Evolutionary conservation across 1,140 invertebrate species (phyloP).

Genomic region (Cylas formicarius): DNA sequence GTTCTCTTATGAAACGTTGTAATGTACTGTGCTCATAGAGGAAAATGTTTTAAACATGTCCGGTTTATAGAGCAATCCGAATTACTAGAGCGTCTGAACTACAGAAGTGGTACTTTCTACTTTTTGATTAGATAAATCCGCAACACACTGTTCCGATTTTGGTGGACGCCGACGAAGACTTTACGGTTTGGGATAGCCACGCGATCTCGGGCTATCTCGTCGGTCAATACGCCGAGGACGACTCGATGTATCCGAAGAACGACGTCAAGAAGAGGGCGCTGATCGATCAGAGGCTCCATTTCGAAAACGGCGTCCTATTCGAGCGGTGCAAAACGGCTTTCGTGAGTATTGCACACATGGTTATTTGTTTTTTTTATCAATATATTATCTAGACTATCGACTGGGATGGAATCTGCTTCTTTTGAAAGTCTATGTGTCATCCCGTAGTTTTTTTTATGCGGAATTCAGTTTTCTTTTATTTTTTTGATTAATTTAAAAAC

Average conservation of each 20-base stretch:
- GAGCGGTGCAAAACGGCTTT: conserved; percentile 18
- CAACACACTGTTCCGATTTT: conserved; percentile 63
- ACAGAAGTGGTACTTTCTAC: too few species aligned
- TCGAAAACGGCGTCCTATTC: conserved; percentile 40
- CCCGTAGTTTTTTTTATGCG: too few species aligned
- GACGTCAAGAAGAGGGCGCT: conserved; percentile 48
- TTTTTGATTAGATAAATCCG: conserved; percentile 59
- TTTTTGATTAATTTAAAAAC: too few species aligned
- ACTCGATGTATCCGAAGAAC: conserved; percentile 52
- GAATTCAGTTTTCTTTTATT: too few species aligned
- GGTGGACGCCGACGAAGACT: conserved; percentile 59
- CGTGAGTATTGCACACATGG: conserved; percentile 16
- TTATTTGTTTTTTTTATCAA: conserved; percentile 1
- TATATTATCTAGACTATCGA: too few species aligned
- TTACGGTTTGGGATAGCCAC: conserved; percentile 41
- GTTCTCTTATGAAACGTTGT: too few species aligned
- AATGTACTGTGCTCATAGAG: too few species aligned
- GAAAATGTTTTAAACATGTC: too few species aligned
- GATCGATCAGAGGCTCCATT: conserved; percentile 49
- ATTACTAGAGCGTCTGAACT: too few species aligned
- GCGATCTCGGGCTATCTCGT: conserved; percentile 53
- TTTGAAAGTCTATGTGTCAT: too few species aligned
- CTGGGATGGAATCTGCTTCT: too few species aligned
- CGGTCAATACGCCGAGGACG: conserved; percentile 49
- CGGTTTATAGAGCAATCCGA: too few species aligned